Evolutionary conservation across 1,140 invertebrate genomes (phyloP).

Genomic region (Antheraea mylitta): DNA sequence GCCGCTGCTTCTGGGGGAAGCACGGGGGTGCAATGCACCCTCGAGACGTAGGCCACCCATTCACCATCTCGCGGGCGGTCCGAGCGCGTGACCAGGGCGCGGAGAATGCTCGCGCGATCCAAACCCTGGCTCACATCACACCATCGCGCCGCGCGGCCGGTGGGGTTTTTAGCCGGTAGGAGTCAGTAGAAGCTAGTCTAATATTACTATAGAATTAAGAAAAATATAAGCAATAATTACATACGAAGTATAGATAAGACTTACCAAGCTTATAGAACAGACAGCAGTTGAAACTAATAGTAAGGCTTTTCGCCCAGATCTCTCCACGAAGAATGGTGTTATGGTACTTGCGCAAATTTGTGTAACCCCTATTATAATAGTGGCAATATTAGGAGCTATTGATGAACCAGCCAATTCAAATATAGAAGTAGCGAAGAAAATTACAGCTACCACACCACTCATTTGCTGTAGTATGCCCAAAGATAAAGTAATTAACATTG

Average conservation of each 20-base stretch:
- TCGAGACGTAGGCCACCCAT: no score
- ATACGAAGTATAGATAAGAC: not conserved
- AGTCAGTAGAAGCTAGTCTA: no score
- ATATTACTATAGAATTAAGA: no score
- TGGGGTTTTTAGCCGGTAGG: no score
- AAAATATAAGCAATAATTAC: not conserved
- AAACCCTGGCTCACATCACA: no score
- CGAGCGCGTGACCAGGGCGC: no score
- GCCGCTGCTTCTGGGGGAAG: no score
- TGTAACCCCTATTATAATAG: constrained; percentile 45
- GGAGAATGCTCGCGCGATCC: no score
- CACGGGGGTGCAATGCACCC: no score
- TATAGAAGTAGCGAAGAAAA: constrained; percentile 46
- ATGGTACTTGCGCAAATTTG: constrained; percentile 37
- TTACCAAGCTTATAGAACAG: constrained; percentile 35
- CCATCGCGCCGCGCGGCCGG: no score
- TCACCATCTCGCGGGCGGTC: no score
- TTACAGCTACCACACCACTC: constrained; percentile 40
- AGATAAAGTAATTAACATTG: constrained; percentile 41
- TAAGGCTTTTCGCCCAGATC: constrained; percentile 41
- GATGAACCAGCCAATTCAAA: constrained; percentile 44
- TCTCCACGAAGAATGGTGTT: constrained; percentile 41
- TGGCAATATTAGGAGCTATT: constrained; percentile 41
- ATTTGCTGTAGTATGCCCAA: constrained; percentile 42
- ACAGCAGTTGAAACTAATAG: constrained; percentile 39